Evolutionary conservation across 2,888 invertebrate genomes (phyloP), one percentile per base, ranked within the genome.

Genomic region (Maniola hyperantus): DNA sequence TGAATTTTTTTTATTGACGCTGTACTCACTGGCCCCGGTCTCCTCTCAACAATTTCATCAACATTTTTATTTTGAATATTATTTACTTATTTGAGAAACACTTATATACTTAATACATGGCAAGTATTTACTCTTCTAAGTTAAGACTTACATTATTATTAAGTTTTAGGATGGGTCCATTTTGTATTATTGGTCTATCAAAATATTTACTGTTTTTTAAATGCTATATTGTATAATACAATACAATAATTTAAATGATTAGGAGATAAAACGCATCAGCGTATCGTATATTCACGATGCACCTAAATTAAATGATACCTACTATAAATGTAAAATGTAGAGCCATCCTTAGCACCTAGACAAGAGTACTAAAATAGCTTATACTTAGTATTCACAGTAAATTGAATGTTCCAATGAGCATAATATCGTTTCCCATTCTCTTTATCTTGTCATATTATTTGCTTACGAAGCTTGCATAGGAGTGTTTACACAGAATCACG

Each of bases 371-470:
- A 33, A 42, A 65, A 57, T 53, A 63, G 62, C 62, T 63, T 57
- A 66, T 61, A 61, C 51, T 65, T 63, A 61, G 54, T 54, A 18
- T 55, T 66, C 66, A 34, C 65, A 53, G 68, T 68, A 68, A 71
- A 68, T 71, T 66, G 70, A 68, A 71, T 68, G 70, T 66, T 66
- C 68, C 68, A 62, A 65, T 66, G 66, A 66, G 66, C 71, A 68
- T 71, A 71, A 80, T 81, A 81, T 81, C 80, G 79, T 78, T 71
- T 71, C 64, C 71, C 66, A 71, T 82, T 83, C 81, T 79, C 81
- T 82, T 83, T 83, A 82, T 83, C 83, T 83, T 83, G 82, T 85
- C 83, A 83, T 83, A 84, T 81, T 84, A 82, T 87, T 87, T 86
- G 84, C 83, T 80, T 79, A 79, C 80, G 78, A 77, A 81, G 79